Evolutionary conservation across 1,140 invertebrate species (phyloP).

Genomic region (Cyclina sinensis): DNA sequence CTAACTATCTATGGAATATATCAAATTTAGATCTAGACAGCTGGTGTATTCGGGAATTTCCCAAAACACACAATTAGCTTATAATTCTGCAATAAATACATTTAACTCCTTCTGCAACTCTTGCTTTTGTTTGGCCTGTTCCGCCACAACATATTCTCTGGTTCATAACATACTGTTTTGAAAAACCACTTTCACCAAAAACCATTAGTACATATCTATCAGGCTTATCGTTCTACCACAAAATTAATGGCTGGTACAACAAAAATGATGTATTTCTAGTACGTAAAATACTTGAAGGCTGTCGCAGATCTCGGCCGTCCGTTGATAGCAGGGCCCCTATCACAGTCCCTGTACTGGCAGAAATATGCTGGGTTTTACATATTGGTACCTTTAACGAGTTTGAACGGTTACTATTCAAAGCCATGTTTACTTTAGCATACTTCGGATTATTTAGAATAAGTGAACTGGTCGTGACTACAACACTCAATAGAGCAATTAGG

Average conservation of each 20-base stretch:
- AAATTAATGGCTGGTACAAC: background rate
- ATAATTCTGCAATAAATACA: slow-evolving; percentile 14
- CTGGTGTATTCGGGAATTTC: background rate
- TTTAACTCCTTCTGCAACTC: slow-evolving; percentile 20
- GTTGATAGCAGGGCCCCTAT: background rate
- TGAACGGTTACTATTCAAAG: background rate
- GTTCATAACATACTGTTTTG: slow-evolving; percentile 17
- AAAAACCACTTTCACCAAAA: background rate
- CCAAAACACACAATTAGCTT: slow-evolving; percentile 13
- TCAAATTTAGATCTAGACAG: slow-evolving; percentile 8
- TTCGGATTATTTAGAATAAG: background rate
- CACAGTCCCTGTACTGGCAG: background rate
- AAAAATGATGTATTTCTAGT: background rate
- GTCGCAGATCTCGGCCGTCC: background rate
- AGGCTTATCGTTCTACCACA: background rate
- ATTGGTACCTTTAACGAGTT: background rate
- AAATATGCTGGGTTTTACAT: background rate
- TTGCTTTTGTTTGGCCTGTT: slow-evolving; percentile 1
- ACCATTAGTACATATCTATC: background rate
- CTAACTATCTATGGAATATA: slow-evolving; percentile 27
- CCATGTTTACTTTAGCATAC: background rate
- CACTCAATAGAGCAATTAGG: background rate
- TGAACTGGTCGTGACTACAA: background rate
- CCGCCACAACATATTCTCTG: background rate
- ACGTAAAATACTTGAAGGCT: background rate